Conservation (phyloP, 2,888 invertebrate genomes). For the Monoplex corrugatus region DNA sequence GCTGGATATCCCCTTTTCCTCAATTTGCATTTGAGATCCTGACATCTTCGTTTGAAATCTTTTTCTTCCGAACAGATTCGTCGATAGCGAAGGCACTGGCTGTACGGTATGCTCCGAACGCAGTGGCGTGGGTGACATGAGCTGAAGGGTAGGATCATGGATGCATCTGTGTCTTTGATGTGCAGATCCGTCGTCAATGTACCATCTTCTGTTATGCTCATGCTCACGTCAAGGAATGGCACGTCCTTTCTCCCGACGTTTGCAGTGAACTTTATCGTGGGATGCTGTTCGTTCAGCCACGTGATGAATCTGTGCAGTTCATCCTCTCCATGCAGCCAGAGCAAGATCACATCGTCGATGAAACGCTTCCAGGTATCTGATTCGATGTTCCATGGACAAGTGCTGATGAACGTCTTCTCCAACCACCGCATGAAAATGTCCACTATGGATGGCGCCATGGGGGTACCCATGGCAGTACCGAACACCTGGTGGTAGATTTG, state of each 20-base stretch:
- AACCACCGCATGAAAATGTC: not conserved
- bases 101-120: not conserved
- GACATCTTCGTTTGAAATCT: not conserved
- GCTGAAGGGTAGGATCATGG: not conserved
- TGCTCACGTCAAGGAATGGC: not conserved
- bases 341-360: conserved; percentile 4
- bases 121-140: conserved; percentile 5
- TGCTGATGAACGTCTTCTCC: not conserved
- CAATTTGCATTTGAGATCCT: not conserved
- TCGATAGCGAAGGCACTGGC: conserved; percentile 5
- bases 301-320: not conserved
- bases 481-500: not conserved
- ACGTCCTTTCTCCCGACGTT: not conserved
- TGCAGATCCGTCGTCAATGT: not conserved
- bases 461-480: not conserved
- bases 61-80: not conserved
- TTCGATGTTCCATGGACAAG: conserved; percentile 2
- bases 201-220: conserved; percentile 17
- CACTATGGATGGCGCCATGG: not conserved
- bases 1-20: conserved; percentile 4
- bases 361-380: not conserved
- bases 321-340: not conserved
- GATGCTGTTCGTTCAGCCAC: not conserved
- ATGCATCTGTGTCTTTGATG: conserved; percentile 12
- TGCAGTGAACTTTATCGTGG: conserved; percentile 2